Percentiles rank a stretch among this genome's conserved stretches.
Evolutionary conservation across 1,140 invertebrate species (phyloP).

Genomic region (Drosophila obscura): DNA sequence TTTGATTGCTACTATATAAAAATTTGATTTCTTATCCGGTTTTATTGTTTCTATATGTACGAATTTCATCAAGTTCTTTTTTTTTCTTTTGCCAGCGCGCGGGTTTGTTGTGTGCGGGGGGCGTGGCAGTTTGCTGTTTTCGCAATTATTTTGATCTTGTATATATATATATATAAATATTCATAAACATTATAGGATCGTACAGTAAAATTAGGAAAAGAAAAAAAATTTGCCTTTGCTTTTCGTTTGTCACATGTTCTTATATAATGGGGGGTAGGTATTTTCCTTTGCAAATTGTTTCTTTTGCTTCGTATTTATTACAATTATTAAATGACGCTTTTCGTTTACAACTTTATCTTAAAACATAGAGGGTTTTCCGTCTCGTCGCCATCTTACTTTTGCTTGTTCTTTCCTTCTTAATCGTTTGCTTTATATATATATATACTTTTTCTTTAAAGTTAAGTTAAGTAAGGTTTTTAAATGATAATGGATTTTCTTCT

Average conservation of each 20-base stretch:
- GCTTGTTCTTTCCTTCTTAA: slow-evolving; percentile 47
- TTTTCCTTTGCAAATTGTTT: slow-evolving; percentile 38
- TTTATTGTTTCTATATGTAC: slow-evolving; percentile 43
- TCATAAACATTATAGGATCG: slow-evolving; percentile 73
- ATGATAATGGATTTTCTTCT: slow-evolving; percentile 76
- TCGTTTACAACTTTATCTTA: slow-evolving; percentile 73
- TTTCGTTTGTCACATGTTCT: slow-evolving; percentile 32
- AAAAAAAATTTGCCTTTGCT: slow-evolving; percentile 37
- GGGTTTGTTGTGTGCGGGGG: slow-evolving; percentile 15
- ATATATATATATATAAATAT: slow-evolving; percentile 61
- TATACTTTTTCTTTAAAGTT: slow-evolving; percentile 70
- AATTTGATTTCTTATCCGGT: slow-evolving; percentile 24
- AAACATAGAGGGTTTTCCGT: slow-evolving; percentile 54
- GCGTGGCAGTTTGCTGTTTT: slow-evolving; percentile 54
- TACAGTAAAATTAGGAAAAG: slow-evolving; percentile 63
- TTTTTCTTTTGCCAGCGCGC: slow-evolving; percentile 11
- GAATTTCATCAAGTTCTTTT: slow-evolving; percentile 12
- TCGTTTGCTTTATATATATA: slow-evolving; percentile 60
- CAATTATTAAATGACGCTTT: slow-evolving; percentile 70
- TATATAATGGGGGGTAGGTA: slow-evolving; percentile 44
- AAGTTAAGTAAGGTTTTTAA: slow-evolving; percentile 74
- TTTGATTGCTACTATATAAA: slow-evolving; percentile 33
- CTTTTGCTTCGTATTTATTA: slow-evolving; percentile 54
- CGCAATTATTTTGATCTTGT: slow-evolving; percentile 48
- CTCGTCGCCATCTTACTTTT: slow-evolving; percentile 57